Evolutionary conservation across 1,140 invertebrate species (phyloP).

Genomic region (Drosophila suzukii): DNA sequence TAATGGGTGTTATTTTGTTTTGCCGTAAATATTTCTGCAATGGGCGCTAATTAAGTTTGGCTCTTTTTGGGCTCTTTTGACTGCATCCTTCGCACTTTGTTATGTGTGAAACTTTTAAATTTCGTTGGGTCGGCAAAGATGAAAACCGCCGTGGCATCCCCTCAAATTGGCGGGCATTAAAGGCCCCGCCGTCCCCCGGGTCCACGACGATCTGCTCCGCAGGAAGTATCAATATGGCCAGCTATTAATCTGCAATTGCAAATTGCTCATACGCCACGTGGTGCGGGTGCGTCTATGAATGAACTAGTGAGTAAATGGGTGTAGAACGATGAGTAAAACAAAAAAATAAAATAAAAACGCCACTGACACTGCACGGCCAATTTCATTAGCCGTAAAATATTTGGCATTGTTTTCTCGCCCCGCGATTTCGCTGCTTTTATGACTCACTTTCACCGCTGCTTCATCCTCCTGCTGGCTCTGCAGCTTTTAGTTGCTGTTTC

Average conservation of each 20-base stretch:
- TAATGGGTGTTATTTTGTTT: conserved; percentile 84
- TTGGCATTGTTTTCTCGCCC: conserved; percentile 11
- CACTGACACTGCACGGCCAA: conserved; percentile 33
- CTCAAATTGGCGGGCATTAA: conserved; percentile 76
- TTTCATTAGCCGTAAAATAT: conserved; percentile 58
- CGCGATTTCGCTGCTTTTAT: conserved; percentile 28
- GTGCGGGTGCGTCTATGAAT: conserved; percentile 32
- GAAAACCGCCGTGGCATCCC: conserved; percentile 57
- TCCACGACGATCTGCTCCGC: background rate
- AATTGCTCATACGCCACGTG: conserved; percentile 46
- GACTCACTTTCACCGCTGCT: conserved; percentile 38
- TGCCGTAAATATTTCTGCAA: conserved; percentile 83
- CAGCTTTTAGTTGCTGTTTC: conserved; percentile 68
- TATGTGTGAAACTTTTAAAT: conserved; percentile 82
- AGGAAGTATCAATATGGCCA: conserved; percentile 6
- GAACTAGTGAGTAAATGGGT: conserved; percentile 7
- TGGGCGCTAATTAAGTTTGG: conserved; percentile 82
- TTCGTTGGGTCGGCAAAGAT: conserved; percentile 75
- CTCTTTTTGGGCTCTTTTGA: conserved; percentile 51
- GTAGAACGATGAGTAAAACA: conserved; percentile 14
- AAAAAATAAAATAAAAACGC: background rate
- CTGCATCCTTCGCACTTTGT: conserved; percentile 81
- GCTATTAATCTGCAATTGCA: conserved; percentile 36
- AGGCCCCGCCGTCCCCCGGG: background rate
- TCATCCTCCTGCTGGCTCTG: conserved; percentile 4